Base-by-base conservation (phyloP, 2,888 invertebrate species). In the Copidosoma aretas region DNA sequence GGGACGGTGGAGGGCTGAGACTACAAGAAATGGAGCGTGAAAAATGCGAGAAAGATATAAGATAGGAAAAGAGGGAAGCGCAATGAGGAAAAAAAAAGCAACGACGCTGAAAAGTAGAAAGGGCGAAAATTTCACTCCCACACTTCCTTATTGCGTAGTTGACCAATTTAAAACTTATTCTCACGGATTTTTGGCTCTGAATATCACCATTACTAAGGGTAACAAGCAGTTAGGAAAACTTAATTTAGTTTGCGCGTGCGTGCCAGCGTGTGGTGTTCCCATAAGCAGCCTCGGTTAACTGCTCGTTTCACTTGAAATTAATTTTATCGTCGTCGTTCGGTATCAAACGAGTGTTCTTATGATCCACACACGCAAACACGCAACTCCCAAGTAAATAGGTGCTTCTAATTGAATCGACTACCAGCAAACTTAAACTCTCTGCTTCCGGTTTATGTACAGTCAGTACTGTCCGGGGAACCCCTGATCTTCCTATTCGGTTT, bases 61-160 rank as follows among this genome's bases (percentile, higher is more conserved):
- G 58, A 53, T 46, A 62, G 60, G 64, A 65, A 52, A 25, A 53
- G 66, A 59, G 39, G 32, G 14, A 24, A 53, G 51, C 24, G 52
- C 53, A 67, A 46, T 2, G 17, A 46, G 12, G 12, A 12, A 46
- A 46, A 12, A 12, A 12, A 46, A 60, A 60, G 56, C 57, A 64
- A 25, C 54, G 51, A n/a, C n/a, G n/a, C n/a, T n/a, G n/a, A n/a
- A n/a, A 54, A 67, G 60, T 17, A 46, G 43, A 15, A 52, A 17
- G 59, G 21, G 65, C 53, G 60, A 43, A 67, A 60, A 51, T 12
- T 39, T 19, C 3, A 46, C 32, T 8, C 32, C 32, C 32, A 5
- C 32, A 5, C 32, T 32, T 32, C 32, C 32, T 32, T 32, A 32
- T 32, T 8, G 12, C 70, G 68, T 46, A 46, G 12, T 46, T 46